A percentile compares a stretch with the other conserved stretches of the same genome.
Evolutionary conservation across 64 coral and sea anemone species (phyloP).

Genomic region (Astreopora myriophthalma): DNA sequence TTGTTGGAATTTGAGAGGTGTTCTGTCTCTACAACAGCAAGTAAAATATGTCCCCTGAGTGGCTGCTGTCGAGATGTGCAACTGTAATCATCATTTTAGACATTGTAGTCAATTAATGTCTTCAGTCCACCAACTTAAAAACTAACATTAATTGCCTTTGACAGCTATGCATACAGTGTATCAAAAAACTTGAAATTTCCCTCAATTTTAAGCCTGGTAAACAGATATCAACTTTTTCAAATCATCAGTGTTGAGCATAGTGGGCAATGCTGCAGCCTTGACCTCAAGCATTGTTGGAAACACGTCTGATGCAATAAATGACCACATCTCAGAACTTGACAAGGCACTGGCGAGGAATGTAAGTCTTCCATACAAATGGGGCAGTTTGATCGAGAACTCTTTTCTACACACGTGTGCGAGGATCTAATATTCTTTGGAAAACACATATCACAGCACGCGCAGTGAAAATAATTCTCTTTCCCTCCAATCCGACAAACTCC

Average conservation of each 20-base stretch:
- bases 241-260: slow-evolving; percentile 69
- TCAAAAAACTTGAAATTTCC: too few relatives aligned
- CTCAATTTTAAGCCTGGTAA: too few relatives aligned
- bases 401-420: slow-evolving; percentile 85
- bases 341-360: slow-evolving; percentile 76
- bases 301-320: slow-evolving; percentile 91
- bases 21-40: too few relatives aligned
- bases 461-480: slow-evolving; percentile 89
- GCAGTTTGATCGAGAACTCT: slow-evolving; percentile 83
- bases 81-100: too few relatives aligned
- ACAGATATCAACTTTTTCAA: too few relatives aligned
- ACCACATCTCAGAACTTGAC: slow-evolving; percentile 88
- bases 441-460: slow-evolving; percentile 91
- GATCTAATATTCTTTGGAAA: slow-evolving; percentile 53
- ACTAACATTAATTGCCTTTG: too few relatives aligned
- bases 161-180: too few relatives aligned
- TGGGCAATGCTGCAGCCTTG: slow-evolving; percentile 61
- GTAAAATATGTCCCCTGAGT: too few relatives aligned
- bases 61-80: too few relatives aligned
- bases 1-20: too few relatives aligned
- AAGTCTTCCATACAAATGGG: slow-evolving; percentile 92
- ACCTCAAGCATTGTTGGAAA: slow-evolving; percentile 76
- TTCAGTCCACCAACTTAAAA: too few relatives aligned
- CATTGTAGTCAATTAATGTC: too few relatives aligned
- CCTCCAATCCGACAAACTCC: slow-evolving; percentile 92